A percentile compares a stretch with the other conserved stretches of the same genome.
Conservation (phyloP, 2,888 invertebrate genomes). For the Diaprepes abbreviatus region DNA sequence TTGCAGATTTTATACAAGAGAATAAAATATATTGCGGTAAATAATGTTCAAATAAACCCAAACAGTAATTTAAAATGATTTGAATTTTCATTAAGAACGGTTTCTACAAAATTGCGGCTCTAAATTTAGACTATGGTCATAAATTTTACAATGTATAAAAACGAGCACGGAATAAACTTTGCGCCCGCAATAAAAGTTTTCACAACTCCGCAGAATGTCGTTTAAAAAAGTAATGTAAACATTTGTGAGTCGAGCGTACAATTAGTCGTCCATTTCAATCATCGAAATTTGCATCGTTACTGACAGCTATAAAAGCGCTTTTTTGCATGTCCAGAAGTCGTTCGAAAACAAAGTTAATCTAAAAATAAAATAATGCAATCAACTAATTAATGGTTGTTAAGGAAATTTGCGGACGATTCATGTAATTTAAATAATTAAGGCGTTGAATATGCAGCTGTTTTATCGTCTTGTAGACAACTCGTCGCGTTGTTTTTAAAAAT, state of each 20-base stretch:
- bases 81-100: background rate
- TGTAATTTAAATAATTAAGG: constrained; percentile 12
- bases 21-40: no score
- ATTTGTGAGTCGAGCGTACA: constrained; percentile 2
- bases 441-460: constrained; percentile 7
- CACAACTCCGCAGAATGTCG: background rate
- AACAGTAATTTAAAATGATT: background rate
- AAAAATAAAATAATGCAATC: constrained; percentile 19
- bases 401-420: constrained; percentile 1
- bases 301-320: constrained; percentile 2
- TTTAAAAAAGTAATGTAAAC: constrained; percentile 6
- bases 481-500: background rate
- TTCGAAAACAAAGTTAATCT: constrained; percentile 7
- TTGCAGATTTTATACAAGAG: no score
- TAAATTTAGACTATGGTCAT: background rate
- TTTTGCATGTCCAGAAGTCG: background rate
- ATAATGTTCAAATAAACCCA: no score
- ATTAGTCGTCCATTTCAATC: background rate
- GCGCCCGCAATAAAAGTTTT: constrained; percentile 1
- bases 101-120: background rate
- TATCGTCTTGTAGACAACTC: constrained; percentile 9
- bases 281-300: background rate
- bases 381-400: constrained; percentile 13
- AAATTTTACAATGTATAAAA: background rate
- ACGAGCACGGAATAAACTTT: background rate